Evolutionary conservation across 2,113 vertebrate genomes (phyloP).

Genomic region (Alectura lathami): DNA sequence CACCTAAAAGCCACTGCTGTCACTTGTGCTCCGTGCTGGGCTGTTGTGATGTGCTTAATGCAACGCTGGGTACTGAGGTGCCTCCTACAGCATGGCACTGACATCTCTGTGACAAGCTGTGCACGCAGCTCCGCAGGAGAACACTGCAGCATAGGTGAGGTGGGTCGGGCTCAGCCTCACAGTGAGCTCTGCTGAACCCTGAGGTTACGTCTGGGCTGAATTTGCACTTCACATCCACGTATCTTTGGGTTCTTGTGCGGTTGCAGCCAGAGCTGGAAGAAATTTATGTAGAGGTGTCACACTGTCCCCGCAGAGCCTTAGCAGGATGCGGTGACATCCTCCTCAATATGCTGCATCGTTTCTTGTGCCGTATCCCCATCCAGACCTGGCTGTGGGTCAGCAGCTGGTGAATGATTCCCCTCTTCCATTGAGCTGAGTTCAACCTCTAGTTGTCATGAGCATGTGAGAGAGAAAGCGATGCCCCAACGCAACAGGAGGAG

Average conservation of each 20-base stretch:
- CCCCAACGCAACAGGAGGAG: neutral
- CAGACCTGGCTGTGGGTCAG: neutral
- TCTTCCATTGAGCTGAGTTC: neutral
- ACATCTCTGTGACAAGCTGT: neutral
- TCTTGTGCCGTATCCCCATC: neutral
- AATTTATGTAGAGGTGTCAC: neutral
- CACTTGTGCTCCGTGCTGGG: rapidly evolving
- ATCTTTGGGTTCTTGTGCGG: neutral
- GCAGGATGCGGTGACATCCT: neutral
- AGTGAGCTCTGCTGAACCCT: neutral
- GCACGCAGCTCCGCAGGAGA: neutral
- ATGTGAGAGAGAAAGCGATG: neutral
- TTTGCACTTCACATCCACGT: neutral
- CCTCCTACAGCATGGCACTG: neutral
- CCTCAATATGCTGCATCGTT: neutral
- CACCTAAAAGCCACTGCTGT: neutral
- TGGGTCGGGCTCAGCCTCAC: neutral
- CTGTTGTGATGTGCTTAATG: neutral
- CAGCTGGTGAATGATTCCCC: neutral
- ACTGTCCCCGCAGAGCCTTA: neutral
- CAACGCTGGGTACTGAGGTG: neutral
- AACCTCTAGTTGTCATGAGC: neutral
- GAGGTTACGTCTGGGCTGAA: neutral
- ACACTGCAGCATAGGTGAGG: neutral
- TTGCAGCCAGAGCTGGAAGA: neutral